Evolutionary conservation across 2,113 vertebrate genomes (phyloP).

Genomic region (Mionectes macconnelli): DNA sequence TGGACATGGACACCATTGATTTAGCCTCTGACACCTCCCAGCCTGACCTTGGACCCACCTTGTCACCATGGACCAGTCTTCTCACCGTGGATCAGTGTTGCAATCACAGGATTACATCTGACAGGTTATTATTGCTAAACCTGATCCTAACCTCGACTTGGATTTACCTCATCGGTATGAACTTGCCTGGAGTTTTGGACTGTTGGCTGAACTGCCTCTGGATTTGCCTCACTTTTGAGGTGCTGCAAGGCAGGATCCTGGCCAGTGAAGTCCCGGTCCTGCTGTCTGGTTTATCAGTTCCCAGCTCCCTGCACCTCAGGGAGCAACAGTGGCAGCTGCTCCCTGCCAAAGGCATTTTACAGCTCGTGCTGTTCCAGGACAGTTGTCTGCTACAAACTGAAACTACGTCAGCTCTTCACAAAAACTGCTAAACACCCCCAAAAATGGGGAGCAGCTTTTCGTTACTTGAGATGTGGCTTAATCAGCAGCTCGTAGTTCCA

Average conservation of each 20-base stretch:
- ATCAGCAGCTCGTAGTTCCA: not conserved
- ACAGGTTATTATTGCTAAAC: not conserved
- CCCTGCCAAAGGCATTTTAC: not conserved
- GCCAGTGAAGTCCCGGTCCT: not conserved
- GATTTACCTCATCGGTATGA: not conserved
- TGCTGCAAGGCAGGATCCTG: not conserved
- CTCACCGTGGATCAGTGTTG: rapidly evolving
- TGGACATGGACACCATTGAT: not conserved
- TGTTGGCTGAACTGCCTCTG: not conserved
- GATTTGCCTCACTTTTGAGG: not conserved
- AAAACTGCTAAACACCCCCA: not conserved
- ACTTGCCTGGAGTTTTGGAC: not conserved
- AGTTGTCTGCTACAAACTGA: not conserved
- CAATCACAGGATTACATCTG: not conserved
- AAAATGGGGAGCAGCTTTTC: not conserved
- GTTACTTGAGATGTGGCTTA: not conserved
- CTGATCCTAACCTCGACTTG: not conserved
- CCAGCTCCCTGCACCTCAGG: not conserved
- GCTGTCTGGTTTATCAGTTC: not conserved
- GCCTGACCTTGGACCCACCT: not conserved
- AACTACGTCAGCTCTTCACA: not conserved
- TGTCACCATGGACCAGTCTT: not conserved
- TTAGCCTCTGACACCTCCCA: not conserved
- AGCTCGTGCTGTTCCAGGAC: not conserved
- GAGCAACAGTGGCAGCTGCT: not conserved